Percentiles rank a stretch among this genome's conserved stretches.
phyloP scores from a whole-genome alignment of 2,797 vertebrate species.

The Knipowitschia caucasica region DNA sequence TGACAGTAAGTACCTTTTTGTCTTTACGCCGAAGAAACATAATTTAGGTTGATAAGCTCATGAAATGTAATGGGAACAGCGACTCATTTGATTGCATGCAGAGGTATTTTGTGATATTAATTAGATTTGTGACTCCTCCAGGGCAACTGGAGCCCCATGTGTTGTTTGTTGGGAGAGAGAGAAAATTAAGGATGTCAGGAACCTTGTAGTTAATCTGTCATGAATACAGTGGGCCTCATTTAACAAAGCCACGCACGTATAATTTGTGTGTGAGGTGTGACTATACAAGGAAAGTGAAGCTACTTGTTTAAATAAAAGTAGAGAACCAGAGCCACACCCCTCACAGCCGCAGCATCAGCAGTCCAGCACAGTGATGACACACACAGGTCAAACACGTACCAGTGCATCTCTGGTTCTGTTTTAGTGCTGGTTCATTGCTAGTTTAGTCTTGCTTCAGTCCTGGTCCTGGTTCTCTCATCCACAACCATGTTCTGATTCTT shows the following conservation, averaged over 20 bases:
- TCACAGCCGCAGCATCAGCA: too few species aligned
- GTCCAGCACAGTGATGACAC: too few species aligned
- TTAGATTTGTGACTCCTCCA: constrained; percentile 59
- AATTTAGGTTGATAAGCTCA: constrained; percentile 39
- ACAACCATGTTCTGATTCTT: too few species aligned
- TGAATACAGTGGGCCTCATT: background rate
- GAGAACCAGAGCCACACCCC: too few species aligned
- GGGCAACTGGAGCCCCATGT: constrained; percentile 45
- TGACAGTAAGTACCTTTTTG: constrained; percentile 33
- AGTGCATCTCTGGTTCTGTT: too few species aligned
- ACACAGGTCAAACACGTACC: too few species aligned
- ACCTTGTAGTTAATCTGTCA: constrained; percentile 7
- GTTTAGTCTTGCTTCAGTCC: too few species aligned
- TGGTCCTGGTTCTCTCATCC: too few species aligned
- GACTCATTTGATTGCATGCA: constrained; percentile 58
- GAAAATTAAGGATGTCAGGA: constrained; percentile 28
- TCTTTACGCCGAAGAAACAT: constrained; percentile 32
- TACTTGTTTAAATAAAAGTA: too few species aligned
- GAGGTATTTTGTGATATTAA: constrained; percentile 62
- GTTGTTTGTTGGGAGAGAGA: constrained; percentile 26
- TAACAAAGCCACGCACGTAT: background rate
- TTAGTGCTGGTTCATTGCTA: too few species aligned
- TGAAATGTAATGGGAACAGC: constrained; percentile 30
- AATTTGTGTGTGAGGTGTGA: background rate
- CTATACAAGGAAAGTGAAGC: too few species aligned